Evolutionary conservation across 2,113 vertebrate species (phyloP), one percentile per base, ranked within the genome.

Genomic region (Australoheros scitulus): DNA sequence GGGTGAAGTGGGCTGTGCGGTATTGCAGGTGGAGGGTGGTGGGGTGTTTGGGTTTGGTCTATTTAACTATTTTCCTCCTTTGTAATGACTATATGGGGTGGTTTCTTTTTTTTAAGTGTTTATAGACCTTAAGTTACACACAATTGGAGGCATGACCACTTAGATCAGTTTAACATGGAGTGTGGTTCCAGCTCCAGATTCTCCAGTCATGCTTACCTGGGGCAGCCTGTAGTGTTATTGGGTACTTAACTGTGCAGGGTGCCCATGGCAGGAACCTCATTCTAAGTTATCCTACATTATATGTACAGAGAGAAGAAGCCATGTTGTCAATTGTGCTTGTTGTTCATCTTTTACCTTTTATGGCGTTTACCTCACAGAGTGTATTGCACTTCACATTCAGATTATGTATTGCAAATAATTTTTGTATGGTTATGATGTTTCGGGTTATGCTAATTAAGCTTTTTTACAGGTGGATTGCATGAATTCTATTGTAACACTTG

Each of bases 381-480:
- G 14, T 50, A 43, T 68, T 0, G 47, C 64, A 47, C 22, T 68
- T 4, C 22, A 47, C 43, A 47, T 2, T 47, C 5, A 24, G 13
- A 68, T 2, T 0, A 3, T 47, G 14, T 0, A 17, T 17, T 14
- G 9, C 38, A 0, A 22, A 24, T 0, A 14, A 26, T 18, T 68
- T 22, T 47, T 47, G 22, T 47, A 5, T 43, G 3, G 38, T 26
- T 47, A 26, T 68, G 64, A 68, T 68, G 15, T 9, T 2, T 18
- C 43, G 5, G 11, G 11, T 13, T 47, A 13, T 47, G 43, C 43
- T 47, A 47, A 47, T 47, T 5, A 47, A 11, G 11, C 41, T 50
- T 6, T 15, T 0, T 7, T 4, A 50, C 24, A 70, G 64, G 41
- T 50, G 41, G 17, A 24, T 4, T 0, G 41, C 64, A 47, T 18